Conservation (phyloP, 2,113 vertebrate species). For the Toxotes jaculatrix region DNA sequence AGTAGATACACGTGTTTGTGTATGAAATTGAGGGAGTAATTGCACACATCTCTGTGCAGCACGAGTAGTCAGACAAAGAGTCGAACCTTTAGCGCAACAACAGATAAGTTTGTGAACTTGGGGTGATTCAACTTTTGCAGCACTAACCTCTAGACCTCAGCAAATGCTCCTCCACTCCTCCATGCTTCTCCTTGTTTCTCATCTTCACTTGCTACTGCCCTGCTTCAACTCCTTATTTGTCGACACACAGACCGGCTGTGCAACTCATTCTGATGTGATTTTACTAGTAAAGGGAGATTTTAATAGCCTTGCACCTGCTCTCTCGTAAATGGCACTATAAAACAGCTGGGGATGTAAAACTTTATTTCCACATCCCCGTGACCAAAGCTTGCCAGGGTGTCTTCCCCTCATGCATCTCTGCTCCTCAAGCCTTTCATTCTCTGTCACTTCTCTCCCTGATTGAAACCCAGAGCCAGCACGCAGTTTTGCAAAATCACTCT, state of each 20-base stretch:
- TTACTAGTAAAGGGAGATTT: conserved; percentile 70
- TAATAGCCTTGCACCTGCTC: conserved; percentile 83
- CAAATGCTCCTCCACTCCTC: conserved; percentile 34
- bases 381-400: conserved; percentile 66
- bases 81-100: conserved; percentile 21
- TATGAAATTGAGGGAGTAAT: conserved; percentile 28
- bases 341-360: conserved; percentile 81
- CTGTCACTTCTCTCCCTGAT: conserved; percentile 63
- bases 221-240: conserved; percentile 46
- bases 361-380: conserved; percentile 79
- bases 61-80: conserved; percentile 9
- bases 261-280: conserved; percentile 63
- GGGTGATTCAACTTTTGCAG: conserved; percentile 52
- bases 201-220: conserved; percentile 60
- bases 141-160: conserved; percentile 37
- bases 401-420: conserved; percentile 36
- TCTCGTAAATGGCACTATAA: conserved; percentile 75
- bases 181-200: conserved; percentile 6
- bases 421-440: conserved; percentile 27
- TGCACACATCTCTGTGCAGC: background rate
- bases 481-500: conserved; percentile 52
- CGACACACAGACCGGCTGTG: conserved; percentile 33
- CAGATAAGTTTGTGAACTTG: conserved; percentile 30
- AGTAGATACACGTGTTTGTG: conserved; percentile 29
- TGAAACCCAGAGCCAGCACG: conserved; percentile 40